Evolutionary conservation across 2,797 vertebrate species (phyloP), one percentile per base, ranked within the genome.

Genomic region (Schizothorax lantsangensis): DNA sequence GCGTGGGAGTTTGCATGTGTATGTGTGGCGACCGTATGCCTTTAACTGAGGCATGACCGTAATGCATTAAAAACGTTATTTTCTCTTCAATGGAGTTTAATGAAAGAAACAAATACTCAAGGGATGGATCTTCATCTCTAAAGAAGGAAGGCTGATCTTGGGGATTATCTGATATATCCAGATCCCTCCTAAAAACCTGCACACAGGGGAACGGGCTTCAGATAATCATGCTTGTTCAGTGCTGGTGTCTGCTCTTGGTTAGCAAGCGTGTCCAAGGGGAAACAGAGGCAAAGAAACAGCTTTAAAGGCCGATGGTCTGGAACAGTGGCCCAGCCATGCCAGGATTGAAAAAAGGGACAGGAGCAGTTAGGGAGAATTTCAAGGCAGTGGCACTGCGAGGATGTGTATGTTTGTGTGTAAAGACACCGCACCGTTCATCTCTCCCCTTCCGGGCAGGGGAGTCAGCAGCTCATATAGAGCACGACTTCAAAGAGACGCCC

Each of bases 401-500:
- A 62, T 52, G 57, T 87, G 83, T 83, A 52, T 87, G 74, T 86
- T 83, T 80, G 64, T 85, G 59, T 62, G 77, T 69, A 66, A 64
- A 62, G 74, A 54, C 79, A 62, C 40, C 33, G 19, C 89, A 57
- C 57, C 30, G 47, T 81, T 73, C 72, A 89, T 94, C 92, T 93
- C 88, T 90, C 88, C 86, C 91, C 93, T 93, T 91, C 89, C 91
- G 93, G 93, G 92, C 92, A 88, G 90, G 83, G 87, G 83, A 91
- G 89, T 92, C 89, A 75, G 73, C 47, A 57, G 85, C 90, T 73
- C 94, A 94, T 94, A 93, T 92, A 90, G 92, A 93, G 93, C 93
- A 92, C 88, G 88, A 93, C 94, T 95, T 95, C 94, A 96, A 95
- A 95, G 94, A 89, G 93, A 92, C 86, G 87, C 91, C 69, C 94